Conservation (phyloP, 2,113 vertebrate genomes). For the Pyxicephalus adspersus region DNA sequence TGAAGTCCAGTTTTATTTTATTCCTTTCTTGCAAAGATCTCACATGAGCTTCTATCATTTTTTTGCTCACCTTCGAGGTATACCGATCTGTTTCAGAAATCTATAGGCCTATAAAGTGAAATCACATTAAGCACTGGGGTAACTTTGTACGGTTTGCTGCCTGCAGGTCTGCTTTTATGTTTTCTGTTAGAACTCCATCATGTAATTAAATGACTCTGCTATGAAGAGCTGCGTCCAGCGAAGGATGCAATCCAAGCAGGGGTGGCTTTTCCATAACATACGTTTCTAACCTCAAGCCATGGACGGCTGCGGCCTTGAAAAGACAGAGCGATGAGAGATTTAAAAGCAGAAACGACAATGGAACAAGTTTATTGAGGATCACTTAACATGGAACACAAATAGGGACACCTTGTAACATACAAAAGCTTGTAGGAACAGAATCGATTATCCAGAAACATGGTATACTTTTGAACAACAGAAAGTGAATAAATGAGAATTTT, state of each 20-base stretch:
- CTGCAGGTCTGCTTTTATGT: slow-evolving; percentile 15
- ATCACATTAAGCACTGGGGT: slow-evolving; percentile 40
- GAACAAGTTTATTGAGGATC: neutral
- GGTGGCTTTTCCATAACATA: slow-evolving; percentile 4
- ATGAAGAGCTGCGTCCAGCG: slow-evolving; percentile 4
- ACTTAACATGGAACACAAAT: neutral
- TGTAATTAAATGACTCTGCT: slow-evolving; percentile 49
- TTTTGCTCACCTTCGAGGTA: slow-evolving; percentile 28
- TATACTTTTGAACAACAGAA: no score
- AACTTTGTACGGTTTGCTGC: slow-evolving; percentile 7
- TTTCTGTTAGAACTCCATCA: slow-evolving; percentile 27
- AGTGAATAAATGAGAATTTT: no score
- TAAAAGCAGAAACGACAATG: neutral
- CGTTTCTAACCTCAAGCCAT: slow-evolving; percentile 11
- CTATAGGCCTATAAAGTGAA: slow-evolving; percentile 34
- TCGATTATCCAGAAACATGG: no score
- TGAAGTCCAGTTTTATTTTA: neutral
- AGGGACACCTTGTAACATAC: slow-evolving; percentile 12
- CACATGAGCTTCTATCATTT: slow-evolving; percentile 1
- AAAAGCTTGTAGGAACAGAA: no score
- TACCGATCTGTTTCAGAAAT: slow-evolving; percentile 37
- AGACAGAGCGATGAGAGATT: slow-evolving; percentile 21
- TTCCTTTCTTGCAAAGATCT: neutral
- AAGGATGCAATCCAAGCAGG: slow-evolving; percentile 4
- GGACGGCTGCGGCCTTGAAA: neutral